phyloP scores from a whole-genome alignment of 23 tunicate species.

The Styela clava region DNA sequence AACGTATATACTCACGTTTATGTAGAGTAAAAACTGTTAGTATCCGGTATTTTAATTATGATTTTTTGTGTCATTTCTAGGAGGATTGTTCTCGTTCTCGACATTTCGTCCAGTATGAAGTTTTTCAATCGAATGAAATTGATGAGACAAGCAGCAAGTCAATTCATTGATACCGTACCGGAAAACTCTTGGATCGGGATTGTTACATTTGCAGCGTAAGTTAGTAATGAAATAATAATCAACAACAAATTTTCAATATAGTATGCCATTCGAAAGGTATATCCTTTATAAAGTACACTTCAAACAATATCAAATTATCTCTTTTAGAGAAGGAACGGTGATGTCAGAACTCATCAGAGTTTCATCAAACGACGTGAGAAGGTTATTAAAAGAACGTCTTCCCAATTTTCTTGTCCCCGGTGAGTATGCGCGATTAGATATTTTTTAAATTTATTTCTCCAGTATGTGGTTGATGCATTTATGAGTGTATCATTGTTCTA shows the following conservation, averaged over 20 bases:
- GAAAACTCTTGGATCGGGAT: constrained; percentile 72
- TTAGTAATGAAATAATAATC: not conserved
- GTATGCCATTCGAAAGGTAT: not conserved
- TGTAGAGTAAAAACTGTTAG: constrained; percentile 20
- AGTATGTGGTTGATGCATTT: too few relatives aligned
- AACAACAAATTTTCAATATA: not conserved
- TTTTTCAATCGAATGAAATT: constrained; percentile 36
- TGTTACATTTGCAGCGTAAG: constrained; percentile 75
- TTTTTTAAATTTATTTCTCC: too few relatives aligned
- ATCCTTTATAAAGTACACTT: not conserved
- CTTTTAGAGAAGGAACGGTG: constrained; percentile 31
- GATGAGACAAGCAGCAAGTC: constrained; percentile 82
- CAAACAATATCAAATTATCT: not conserved
- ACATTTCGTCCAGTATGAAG: constrained; percentile 72
- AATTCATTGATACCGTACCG: constrained; percentile 79
- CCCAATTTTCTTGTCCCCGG: constrained; percentile 18
- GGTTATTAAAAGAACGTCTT: constrained; percentile 36
- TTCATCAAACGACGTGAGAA: constrained; percentile 39
- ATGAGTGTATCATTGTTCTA: too few relatives aligned
- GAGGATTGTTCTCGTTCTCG: constrained; percentile 69
- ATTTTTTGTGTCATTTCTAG: constrained; percentile 28
- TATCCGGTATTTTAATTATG: too few relatives aligned
- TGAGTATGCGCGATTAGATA: not conserved
- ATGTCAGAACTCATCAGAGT: constrained; percentile 30
- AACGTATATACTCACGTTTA: not conserved